These are phyloP conservation scores for Mystacides longicornis DNA, from an alignment of 2,888 invertebrate genomes.

Conservation along the genomic window DNA sequence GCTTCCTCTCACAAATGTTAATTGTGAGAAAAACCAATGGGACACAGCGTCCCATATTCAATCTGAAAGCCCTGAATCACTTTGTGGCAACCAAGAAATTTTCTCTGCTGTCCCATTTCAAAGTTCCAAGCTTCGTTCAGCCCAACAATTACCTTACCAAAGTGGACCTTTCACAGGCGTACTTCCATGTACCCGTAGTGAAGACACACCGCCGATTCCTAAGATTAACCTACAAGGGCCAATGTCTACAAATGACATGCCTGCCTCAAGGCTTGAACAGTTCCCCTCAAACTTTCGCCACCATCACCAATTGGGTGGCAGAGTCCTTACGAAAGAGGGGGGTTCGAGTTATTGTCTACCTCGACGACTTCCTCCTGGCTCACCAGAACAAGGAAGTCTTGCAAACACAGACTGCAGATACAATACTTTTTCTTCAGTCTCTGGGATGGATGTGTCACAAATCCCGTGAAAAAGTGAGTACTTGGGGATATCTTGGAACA, in stretches of 20 bases:
- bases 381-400: conserved; percentile 5
- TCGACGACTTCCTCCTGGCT: conserved; percentile 14
- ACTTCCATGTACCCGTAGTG: background rate
- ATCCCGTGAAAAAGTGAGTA: background rate
- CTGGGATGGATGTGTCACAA: background rate
- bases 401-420: conserved; percentile 4
- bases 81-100: conserved; percentile 31
- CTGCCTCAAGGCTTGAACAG: background rate
- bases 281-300: background rate
- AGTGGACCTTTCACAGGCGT: conserved; percentile 19
- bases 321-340: conserved; percentile 3
- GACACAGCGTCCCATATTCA: conserved; percentile 33
- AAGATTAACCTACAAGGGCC: background rate
- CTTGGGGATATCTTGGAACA: background rate
- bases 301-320: conserved; percentile 1
- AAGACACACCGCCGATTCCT: background rate
- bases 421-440: conserved; percentile 1
- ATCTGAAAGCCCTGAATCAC: conserved; percentile 31
- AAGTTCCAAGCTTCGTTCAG: conserved; percentile 24
- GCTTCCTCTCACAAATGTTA: conserved; percentile 6
- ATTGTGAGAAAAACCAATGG: background rate
- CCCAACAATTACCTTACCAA: conserved; percentile 25
- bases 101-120: conserved; percentile 30
- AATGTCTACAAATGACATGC: conserved; percentile 2
- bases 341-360: background rate